phyloP scores from a whole-genome alignment of 1,140 invertebrate species.

The Macrocentrus cingulum region DNA sequence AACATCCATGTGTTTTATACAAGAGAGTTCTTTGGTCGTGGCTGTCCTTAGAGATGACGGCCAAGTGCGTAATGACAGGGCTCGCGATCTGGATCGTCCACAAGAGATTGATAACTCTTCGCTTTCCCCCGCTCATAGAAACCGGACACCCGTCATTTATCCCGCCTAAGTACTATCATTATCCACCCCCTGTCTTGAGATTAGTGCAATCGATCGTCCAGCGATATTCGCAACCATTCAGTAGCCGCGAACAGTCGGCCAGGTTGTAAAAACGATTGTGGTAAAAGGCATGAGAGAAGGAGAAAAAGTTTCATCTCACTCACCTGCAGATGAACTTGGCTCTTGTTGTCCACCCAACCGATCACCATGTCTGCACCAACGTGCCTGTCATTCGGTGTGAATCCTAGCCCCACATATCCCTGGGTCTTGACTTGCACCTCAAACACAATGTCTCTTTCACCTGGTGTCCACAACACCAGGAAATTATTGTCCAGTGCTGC shows the following conservation, averaged over 20 bases:
- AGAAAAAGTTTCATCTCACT: too few relatives aligned
- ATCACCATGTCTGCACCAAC: slow-evolving; percentile 71
- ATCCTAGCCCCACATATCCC: slow-evolving; percentile 80
- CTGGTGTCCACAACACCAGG: slow-evolving; percentile 58
- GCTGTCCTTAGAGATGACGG: slow-evolving; percentile 27
- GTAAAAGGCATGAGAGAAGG: too few relatives aligned
- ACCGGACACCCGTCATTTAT: slow-evolving; percentile 33
- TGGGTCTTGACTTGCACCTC: slow-evolving; percentile 76
- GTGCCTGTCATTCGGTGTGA: slow-evolving; percentile 73
- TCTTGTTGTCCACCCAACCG: slow-evolving; percentile 71
- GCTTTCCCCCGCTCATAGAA: slow-evolving; percentile 46
- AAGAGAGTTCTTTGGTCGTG: not conserved
- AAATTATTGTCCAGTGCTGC: slow-evolving; percentile 58
- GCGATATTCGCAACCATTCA: not conserved
- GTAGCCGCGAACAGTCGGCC: too few relatives aligned
- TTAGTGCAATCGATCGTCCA: not conserved
- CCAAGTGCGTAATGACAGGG: slow-evolving; percentile 44
- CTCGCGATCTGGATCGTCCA: slow-evolving; percentile 22
- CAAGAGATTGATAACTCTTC: slow-evolving; percentile 49
- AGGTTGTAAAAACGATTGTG: too few relatives aligned
- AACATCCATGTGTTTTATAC: not conserved
- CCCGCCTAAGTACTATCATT: slow-evolving; percentile 7
- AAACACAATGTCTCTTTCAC: slow-evolving; percentile 71
- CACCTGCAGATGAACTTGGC: slow-evolving; percentile 71
- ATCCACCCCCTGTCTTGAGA: not conserved